Percentiles rank a stretch among this genome's conserved stretches.
Conservation (phyloP, 35 echinoderm and acorn worm species). For the Patiria miniata region DNA sequence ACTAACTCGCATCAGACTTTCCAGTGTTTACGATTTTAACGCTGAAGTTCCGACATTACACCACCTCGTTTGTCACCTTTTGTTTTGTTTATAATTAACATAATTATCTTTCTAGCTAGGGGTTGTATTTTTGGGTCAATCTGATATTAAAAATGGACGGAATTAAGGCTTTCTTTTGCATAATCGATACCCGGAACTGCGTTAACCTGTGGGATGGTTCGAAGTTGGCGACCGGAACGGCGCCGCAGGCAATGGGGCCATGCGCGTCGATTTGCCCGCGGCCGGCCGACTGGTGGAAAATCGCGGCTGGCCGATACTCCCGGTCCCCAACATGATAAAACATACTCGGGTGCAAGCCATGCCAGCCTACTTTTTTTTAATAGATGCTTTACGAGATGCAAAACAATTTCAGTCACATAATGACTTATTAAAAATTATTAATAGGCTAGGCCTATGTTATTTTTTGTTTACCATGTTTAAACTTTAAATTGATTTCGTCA, state of each 20-base stretch:
- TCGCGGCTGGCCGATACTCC: not conserved
- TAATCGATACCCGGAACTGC: constrained; percentile 8
- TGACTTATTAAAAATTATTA: too few species aligned
- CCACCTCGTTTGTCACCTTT: not conserved
- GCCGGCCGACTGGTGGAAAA: not conserved
- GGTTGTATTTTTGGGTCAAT: too few species aligned
- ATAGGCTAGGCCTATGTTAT: too few species aligned
- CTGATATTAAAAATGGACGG: not conserved
- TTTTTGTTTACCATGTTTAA: too few species aligned
- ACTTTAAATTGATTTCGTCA: too few species aligned
- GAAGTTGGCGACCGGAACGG: not conserved
- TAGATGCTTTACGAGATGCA: too few species aligned
- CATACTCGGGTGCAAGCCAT: too few species aligned
- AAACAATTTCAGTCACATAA: too few species aligned
- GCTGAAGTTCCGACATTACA: not conserved
- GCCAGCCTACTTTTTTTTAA: too few species aligned
- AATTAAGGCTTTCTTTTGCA: not conserved
- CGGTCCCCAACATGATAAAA: too few species aligned
- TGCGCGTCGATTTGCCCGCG: not conserved
- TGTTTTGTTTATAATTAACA: too few species aligned
- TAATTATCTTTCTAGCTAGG: too few species aligned
- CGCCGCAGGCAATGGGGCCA: not conserved
- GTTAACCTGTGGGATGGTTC: not conserved
- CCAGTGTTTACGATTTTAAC: constrained; percentile 1
- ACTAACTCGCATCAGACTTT: not conserved